Evolutionary conservation across 2,113 vertebrate species (phyloP).

Genomic region (Clupea harengus): DNA sequence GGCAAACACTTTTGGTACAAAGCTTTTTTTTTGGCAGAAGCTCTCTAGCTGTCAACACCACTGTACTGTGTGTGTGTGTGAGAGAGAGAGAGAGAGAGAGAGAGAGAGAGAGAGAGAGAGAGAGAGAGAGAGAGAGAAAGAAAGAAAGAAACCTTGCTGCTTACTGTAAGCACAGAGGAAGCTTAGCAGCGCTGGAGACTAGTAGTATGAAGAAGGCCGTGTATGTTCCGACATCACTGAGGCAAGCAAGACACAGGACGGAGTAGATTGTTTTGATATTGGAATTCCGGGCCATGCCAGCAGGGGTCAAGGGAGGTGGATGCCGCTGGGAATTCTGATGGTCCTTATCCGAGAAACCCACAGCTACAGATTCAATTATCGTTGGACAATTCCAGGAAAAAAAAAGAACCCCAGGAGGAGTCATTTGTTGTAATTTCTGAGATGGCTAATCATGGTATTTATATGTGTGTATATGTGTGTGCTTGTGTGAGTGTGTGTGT

Average conservation of each 20-base stretch:
- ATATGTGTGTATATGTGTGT: not conserved
- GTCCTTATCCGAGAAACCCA: constrained; percentile 2
- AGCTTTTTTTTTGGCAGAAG: not conserved
- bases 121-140: not conserved
- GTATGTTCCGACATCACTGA: not conserved
- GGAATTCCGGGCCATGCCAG: not conserved
- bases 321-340: constrained; percentile 7
- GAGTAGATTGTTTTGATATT: constrained; percentile 18
- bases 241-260: not conserved
- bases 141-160: not conserved
- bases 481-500: not conserved
- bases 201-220: not conserved
- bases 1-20: not conserved
- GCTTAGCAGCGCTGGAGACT: not conserved
- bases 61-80: constrained; percentile 15
- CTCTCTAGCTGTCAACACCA: not conserved
- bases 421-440: not conserved
- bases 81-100: constrained; percentile 14
- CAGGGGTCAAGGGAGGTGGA: constrained; percentile 1
- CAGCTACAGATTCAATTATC: constrained; percentile 16
- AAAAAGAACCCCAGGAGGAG: not conserved
- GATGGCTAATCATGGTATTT: not conserved
- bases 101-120: not conserved
- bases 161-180: not conserved
- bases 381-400: not conserved